phyloP scores from a whole-genome alignment of 2,888 invertebrate genomes.

The Hipparchia sbordonii region DNA sequence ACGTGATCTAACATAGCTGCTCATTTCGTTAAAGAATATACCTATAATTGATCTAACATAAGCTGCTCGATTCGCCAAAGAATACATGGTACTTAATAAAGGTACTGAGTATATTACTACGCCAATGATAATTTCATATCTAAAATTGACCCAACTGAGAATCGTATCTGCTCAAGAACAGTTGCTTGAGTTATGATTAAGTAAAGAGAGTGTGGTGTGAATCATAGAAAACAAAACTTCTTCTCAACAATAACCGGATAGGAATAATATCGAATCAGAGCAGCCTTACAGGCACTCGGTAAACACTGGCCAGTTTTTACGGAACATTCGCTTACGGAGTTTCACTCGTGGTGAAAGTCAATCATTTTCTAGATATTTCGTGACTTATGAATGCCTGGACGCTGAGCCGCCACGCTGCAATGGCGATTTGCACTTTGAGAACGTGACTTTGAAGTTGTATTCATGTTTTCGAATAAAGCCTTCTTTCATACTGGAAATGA shows the following conservation, averaged over 20 bases:
- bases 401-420: background rate
- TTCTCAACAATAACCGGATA: constrained; percentile 13
- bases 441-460: background rate
- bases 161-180: background rate
- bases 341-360: constrained; percentile 37
- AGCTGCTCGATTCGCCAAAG: too few species aligned
- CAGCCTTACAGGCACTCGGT: constrained; percentile 2
- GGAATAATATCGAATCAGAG: constrained; percentile 14
- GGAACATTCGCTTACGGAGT: constrained; percentile 7
- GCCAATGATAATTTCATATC: background rate
- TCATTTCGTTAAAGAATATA: too few species aligned
- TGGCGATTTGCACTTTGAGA: background rate
- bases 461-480: background rate
- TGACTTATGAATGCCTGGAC: constrained; percentile 15
- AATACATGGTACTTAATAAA: too few species aligned
- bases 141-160: background rate
- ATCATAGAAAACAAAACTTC: background rate
- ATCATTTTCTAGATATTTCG: constrained; percentile 26
- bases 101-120: too few species aligned
- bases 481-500: background rate
- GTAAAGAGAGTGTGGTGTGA: background rate
- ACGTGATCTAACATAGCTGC: too few species aligned
- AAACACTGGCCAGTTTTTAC: constrained; percentile 28
- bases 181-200: background rate
- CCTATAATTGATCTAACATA: too few species aligned